Conservation (phyloP, 2,113 vertebrate genomes). For the Macroglossus sobrinus region DNA sequence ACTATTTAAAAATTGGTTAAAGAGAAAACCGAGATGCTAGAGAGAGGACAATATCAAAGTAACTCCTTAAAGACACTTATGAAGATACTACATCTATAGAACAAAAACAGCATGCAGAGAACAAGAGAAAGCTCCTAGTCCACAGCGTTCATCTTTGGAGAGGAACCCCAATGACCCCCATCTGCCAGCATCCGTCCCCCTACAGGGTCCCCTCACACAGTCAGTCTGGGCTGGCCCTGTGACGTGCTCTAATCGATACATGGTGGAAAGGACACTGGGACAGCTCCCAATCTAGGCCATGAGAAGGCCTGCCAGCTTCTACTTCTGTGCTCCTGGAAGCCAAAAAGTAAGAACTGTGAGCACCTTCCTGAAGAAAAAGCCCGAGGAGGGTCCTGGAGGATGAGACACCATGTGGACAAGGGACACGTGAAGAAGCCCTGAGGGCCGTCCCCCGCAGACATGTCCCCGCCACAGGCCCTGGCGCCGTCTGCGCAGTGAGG, state of each 20-base stretch:
- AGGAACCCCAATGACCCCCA: background rate
- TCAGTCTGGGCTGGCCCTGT: background rate
- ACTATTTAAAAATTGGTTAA: background rate
- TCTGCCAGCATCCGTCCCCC: background rate
- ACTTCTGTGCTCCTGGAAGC: background rate
- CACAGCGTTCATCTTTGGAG: background rate
- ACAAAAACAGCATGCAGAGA: background rate
- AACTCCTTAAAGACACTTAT: background rate
- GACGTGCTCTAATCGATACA: background rate
- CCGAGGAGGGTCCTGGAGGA: background rate
- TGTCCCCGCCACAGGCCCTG: background rate
- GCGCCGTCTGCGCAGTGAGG: background rate
- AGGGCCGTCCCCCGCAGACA: background rate
- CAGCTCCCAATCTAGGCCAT: background rate
- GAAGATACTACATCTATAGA: background rate
- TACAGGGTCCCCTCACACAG: background rate
- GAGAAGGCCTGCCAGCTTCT: background rate
- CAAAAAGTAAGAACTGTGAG: background rate
- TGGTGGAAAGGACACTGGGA: background rate
- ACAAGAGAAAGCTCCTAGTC: background rate
- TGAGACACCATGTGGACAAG: background rate
- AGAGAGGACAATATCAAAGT: background rate
- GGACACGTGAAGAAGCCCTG: background rate
- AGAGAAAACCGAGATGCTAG: background rate
- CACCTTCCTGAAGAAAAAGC: background rate